Conservation (phyloP, 2,888 invertebrate genomes). For the Drosophila recens region DNA sequence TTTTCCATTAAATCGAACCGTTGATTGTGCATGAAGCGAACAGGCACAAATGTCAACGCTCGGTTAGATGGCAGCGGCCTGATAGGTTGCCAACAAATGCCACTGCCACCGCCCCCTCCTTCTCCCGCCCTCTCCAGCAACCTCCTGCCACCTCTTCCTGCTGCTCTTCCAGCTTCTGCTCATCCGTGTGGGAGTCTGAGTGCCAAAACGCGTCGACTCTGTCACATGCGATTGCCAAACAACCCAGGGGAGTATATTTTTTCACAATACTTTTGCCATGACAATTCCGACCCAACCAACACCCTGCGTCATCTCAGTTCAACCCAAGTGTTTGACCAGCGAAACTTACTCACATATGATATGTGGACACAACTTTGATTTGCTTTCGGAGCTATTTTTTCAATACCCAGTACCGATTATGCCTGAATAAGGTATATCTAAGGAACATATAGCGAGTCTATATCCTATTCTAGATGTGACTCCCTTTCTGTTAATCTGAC, state of each 20-base stretch:
- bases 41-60: slow-evolving; percentile 78
- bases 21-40: slow-evolving; percentile 82
- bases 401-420: neutral
- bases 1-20: slow-evolving; percentile 83
- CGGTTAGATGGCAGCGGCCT: slow-evolving; percentile 74
- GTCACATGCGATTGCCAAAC: slow-evolving; percentile 55
- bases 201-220: slow-evolving; percentile 58
- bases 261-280: slow-evolving; percentile 40
- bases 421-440: neutral
- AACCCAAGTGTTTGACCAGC: slow-evolving; percentile 36
- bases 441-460: neutral
- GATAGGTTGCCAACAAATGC: slow-evolving; percentile 66
- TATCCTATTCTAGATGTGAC: neutral
- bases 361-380: neutral
- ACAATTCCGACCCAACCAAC: slow-evolving; percentile 49
- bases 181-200: slow-evolving; percentile 50
- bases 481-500: neutral
- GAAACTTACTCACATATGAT: slow-evolving; percentile 27
- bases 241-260: slow-evolving; percentile 59
- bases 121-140: neutral
- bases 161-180: slow-evolving; percentile 2
- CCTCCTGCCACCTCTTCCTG: neutral
- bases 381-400: neutral
- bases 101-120: neutral
- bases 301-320: slow-evolving; percentile 35